These are phyloP conservation scores for Scelioninae gen. 2 DNA, from an alignment of 2,888 invertebrate species.

Conservation along the genomic window DNA sequence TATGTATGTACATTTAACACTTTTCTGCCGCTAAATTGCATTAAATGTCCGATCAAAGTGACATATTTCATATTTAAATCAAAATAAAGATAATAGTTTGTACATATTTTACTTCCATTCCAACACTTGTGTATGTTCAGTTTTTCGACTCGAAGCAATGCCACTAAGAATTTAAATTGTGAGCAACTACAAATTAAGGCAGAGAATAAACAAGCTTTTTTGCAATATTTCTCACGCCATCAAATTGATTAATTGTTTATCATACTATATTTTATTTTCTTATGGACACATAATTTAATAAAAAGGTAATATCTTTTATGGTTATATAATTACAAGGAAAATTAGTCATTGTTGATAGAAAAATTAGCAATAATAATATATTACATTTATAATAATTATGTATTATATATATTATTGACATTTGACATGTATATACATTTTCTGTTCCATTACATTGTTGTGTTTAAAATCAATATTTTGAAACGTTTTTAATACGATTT, in stretches of 20 bases:
- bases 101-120: no score
- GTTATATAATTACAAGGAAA: background rate
- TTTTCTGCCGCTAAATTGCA: conserved; percentile 44
- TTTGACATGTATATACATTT: no score
- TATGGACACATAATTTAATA: conserved; percentile 6
- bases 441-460: no score
- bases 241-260: conserved; percentile 27
- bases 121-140: no score
- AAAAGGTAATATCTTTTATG: conserved; percentile 2
- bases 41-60: conserved; percentile 34
- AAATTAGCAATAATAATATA: no score
- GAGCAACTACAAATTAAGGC: background rate
- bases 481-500: no score
- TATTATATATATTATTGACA: no score
- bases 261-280: background rate
- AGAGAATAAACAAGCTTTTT: background rate
- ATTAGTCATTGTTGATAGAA: no score
- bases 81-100: background rate
- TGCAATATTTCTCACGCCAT: conserved; percentile 2
- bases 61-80: conserved; percentile 9
- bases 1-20: conserved; percentile 43
- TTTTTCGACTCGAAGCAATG: no score
- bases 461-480: no score
- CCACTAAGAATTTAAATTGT: background rate
- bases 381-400: no score